Percentiles rank a stretch among this genome's conserved stretches.
phyloP scores from a whole-genome alignment of 2,888 invertebrate species.

The Ectemnius lituratus region DNA sequence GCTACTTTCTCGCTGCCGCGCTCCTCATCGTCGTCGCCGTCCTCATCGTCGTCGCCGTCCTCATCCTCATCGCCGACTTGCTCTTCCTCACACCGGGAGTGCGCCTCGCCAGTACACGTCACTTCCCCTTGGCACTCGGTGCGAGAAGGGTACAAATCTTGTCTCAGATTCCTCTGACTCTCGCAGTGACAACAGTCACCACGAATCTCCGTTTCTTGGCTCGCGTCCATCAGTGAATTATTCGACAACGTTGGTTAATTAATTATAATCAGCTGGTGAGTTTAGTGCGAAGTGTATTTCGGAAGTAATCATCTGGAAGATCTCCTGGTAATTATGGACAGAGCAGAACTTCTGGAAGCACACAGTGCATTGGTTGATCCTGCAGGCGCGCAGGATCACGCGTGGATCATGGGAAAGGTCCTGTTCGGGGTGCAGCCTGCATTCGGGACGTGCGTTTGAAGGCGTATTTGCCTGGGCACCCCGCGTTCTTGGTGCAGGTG shows the following conservation, averaged over 20 bases:
- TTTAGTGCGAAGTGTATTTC: neutral
- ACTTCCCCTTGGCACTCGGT: neutral
- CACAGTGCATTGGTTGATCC: neutral
- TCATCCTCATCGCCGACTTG: neutral
- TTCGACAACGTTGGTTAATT: neutral
- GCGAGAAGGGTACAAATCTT: neutral
- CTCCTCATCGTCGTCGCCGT: neutral
- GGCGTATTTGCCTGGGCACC: neutral
- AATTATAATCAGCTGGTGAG: neutral
- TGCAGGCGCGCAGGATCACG: neutral
- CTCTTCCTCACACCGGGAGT: neutral
- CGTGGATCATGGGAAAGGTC: neutral
- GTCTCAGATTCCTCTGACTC: neutral
- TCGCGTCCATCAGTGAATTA: neutral
- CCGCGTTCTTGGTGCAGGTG: neutral
- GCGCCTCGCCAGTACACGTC: neutral
- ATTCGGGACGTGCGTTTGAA: too few relatives aligned
- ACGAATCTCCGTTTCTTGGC: neutral
- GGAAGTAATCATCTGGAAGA: neutral
- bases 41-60: neutral
- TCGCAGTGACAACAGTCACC: neutral
- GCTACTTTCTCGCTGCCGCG: neutral
- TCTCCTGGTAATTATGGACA: neutral
- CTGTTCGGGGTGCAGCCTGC: neutral
- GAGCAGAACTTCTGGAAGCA: neutral